These are phyloP conservation scores for Ambastaia sidthimunki DNA, from an alignment of 2,797 vertebrate species.

Conservation along the genomic window DNA sequence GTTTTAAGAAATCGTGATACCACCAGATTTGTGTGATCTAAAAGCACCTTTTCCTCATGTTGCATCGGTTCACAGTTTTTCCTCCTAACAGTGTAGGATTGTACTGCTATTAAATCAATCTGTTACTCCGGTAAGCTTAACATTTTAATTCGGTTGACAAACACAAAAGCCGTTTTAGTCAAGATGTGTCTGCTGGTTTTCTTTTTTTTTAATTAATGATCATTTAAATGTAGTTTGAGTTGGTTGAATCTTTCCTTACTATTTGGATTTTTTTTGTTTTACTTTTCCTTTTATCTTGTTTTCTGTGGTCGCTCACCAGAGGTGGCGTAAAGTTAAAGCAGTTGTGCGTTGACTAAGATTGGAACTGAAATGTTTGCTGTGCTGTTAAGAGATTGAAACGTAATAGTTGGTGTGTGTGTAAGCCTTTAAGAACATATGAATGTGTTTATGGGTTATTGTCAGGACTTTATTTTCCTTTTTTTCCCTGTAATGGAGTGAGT, in stretches of 20 bases:
- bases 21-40: background rate
- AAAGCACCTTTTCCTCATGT: background rate
- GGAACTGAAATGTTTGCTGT: conserved; percentile 72
- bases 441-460: conserved; percentile 52
- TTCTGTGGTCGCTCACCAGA: conserved; percentile 65
- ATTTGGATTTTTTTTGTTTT: background rate
- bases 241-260: conserved; percentile 1
- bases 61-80: background rate
- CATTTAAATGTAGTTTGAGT: conserved; percentile 5
- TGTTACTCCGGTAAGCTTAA: background rate
- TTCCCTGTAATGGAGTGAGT: conserved; percentile 3
- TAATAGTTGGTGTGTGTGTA: conserved; percentile 43
- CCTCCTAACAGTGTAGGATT: background rate
- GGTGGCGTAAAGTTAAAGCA: conserved; percentile 58
- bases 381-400: conserved; percentile 60
- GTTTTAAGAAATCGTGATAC: conserved; percentile 61
- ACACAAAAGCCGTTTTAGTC: background rate
- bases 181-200: conserved; percentile 26
- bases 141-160: conserved; percentile 14
- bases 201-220: conserved; percentile 10
- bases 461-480: conserved; percentile 40
- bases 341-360: conserved; percentile 66
- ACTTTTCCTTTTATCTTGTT: background rate
- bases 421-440: conserved; percentile 34
- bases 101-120: background rate